Base-by-base conservation (phyloP, 2,113 vertebrate genomes). In the Danionella cerebrum region DNA sequence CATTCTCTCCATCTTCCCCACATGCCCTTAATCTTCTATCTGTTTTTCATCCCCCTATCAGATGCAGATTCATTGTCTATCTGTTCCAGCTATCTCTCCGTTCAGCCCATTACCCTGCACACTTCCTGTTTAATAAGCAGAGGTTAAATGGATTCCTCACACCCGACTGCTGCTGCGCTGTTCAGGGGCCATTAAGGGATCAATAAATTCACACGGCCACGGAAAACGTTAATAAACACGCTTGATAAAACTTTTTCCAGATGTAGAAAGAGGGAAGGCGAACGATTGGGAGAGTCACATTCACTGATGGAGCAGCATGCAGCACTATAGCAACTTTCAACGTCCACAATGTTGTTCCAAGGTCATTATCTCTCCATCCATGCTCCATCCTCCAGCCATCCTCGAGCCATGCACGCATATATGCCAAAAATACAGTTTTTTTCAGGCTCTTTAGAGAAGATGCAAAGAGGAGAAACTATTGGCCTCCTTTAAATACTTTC, bases 1-100 rank as follows among this genome's bases (percentile, higher is more conserved):
- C 27, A 21, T 21, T 52, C 25, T 27, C 9, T 18, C n/a, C n/a
- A n/a, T 31, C 42, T 18, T 18, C 42, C 42, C 42, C 12, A 14
- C 8, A 18, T 65, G 18, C 50, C 47, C 63, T 29, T 52, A 39
- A 39, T 39, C 44, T 8, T 14, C 53, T 59, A 35, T 44, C 31
- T 57, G 8, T 38, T 41, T 58, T 59, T 58, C 21, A 45, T 59
- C 53, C 55, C 9, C 39, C 31, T 36, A 33, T 68, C 50, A 21
- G 39, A 58, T 68, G 52, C 53, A 18, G 77, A 84, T 84, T 85
- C 82, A 87, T 88, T 84, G 73, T 78, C 63, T 47, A 25, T 73
- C 71, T 66, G 64, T 62, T 65, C 57, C 10, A 71, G 76, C 72
- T 76, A 81, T 83, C 82, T 82, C 65, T 69, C 22, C 59, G 63